phyloP scores from a whole-genome alignment of 92 coral and sea anemone genomes.

The Siderastrea siderea region DNA sequence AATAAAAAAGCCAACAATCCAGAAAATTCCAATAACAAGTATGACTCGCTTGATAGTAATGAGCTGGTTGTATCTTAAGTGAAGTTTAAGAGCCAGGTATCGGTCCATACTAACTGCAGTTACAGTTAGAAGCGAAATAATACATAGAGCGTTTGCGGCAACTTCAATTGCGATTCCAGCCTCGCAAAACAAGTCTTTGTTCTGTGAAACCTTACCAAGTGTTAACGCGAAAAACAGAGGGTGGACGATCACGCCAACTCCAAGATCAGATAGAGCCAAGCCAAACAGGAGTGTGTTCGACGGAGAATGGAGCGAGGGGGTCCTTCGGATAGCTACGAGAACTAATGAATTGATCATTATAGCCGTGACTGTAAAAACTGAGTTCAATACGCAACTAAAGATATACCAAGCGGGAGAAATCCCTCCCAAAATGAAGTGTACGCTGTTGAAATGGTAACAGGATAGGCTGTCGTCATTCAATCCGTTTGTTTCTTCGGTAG shows the following conservation, averaged over 20 bases:
- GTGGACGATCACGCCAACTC: constrained; percentile 48
- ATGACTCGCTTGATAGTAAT: constrained; percentile 26
- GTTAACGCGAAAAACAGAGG: constrained; percentile 21
- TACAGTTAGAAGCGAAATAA: constrained; percentile 40
- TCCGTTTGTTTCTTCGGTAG: background rate
- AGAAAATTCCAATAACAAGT: constrained; percentile 22
- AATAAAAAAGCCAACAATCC: constrained; percentile 19
- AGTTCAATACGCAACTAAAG: constrained; percentile 4
- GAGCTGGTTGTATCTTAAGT: constrained; percentile 38
- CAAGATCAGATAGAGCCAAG: constrained; percentile 41
- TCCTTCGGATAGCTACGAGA: constrained; percentile 31
- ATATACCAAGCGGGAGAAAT: constrained; percentile 24
- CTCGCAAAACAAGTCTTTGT: constrained; percentile 27
- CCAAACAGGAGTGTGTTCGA: constrained; percentile 40
- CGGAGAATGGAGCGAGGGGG: constrained; percentile 38
- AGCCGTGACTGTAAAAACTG: background rate
- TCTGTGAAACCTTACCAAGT: constrained; percentile 6
- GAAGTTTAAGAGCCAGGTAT: constrained; percentile 42
- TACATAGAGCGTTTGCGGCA: constrained; percentile 33
- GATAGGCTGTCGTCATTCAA: background rate
- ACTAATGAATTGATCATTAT: constrained; percentile 19
- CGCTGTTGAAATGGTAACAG: constrained; percentile 19
- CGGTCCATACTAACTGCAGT: constrained; percentile 53
- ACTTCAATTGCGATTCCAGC: constrained; percentile 38
- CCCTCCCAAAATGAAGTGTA: constrained; percentile 3